Evolutionary conservation across 2,888 invertebrate species (phyloP), one percentile per base, ranked within the genome.

Genomic region (Scrobipalpa atriplicella): DNA sequence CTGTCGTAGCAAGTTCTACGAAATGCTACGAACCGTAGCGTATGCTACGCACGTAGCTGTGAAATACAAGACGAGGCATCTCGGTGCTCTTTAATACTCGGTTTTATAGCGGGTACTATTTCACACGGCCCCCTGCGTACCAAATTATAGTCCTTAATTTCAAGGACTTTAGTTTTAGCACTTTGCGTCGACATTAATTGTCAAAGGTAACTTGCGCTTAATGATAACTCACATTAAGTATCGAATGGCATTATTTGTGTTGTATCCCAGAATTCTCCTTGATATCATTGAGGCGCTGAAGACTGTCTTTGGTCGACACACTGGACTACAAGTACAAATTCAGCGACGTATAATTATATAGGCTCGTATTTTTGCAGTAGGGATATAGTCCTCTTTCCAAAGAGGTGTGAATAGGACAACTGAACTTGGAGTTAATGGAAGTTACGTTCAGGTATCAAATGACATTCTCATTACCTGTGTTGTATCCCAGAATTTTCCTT

Each of bases 361-460:
- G 92, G 92, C 69, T 92, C 92, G 69, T 92, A 92, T 71, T 92
- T 92, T 66, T 93, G 94, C 36, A 93, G 84, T 71, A 93, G 93
- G 1, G 93, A 94, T 29, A 94, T 81, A 1, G 93, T 94, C 54
- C 94, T 82, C 68, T 93, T 92, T 8, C 93, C 94, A 56, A 94
- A 94, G 47, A 92, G 93, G 0, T 93, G 93, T 0, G 93, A 93
- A 75, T 92, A 92, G 0, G 93, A 87, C 78, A 90, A 81, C 74
- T 89, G 90, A 29, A 3, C 5, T 29, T 29, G 29, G 2, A 2
- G 2, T 5, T 3, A 29, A 29, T 29, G 29, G 5, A 29, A 41
- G 13, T 11, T 1, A 41, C 41, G n/a, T n/a, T 11, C 2, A 41
- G 8, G 41, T 41, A 9, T 52, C 51, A 16, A 18, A 52, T 16